Conservation (phyloP, 2,888 invertebrate genomes). For the Platerodrilus igneus region DNA sequence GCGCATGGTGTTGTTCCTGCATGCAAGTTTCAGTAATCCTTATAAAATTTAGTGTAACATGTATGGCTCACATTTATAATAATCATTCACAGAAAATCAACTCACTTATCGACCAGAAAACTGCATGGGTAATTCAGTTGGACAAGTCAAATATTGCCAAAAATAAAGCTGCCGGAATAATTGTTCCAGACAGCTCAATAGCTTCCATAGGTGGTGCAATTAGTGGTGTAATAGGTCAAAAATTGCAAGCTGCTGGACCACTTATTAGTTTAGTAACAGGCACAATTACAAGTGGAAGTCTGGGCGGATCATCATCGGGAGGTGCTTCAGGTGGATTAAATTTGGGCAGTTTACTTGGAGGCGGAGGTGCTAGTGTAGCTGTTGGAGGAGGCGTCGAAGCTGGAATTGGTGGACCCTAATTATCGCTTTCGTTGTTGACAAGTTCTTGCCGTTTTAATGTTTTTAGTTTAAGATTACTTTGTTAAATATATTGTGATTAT, state of each 20-base stretch:
- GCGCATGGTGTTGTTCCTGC: no score
- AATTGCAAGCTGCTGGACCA: slow-evolving; percentile 52
- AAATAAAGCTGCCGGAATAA: slow-evolving; percentile 71
- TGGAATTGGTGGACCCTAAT: no score
- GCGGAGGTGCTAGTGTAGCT: slow-evolving; percentile 30
- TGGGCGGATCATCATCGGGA: slow-evolving; percentile 45
- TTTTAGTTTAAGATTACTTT: no score
- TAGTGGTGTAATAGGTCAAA: slow-evolving; percentile 65
- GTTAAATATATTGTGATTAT: no score
- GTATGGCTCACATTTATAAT: slow-evolving; percentile 12
- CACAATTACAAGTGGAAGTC: slow-evolving; percentile 56
- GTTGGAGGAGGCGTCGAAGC: no score
- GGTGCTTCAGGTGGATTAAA: slow-evolving; percentile 44
- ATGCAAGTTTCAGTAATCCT: no score
- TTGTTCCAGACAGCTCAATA: slow-evolving; percentile 52
- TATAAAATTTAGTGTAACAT: no score
- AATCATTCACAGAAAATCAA: slow-evolving; percentile 68
- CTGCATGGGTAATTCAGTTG: slow-evolving; percentile 62
- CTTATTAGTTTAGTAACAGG: slow-evolving; percentile 62
- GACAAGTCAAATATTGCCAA: slow-evolving; percentile 71
- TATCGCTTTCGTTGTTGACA: no score
- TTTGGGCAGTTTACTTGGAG: no score
- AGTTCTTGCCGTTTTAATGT: no score
- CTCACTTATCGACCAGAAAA: slow-evolving; percentile 75
- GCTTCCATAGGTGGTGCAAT: slow-evolving; percentile 60